Base-by-base conservation (phyloP, 37 sponge, comb jelly and placozoan species). In the Tethya wilhelma region DNA sequence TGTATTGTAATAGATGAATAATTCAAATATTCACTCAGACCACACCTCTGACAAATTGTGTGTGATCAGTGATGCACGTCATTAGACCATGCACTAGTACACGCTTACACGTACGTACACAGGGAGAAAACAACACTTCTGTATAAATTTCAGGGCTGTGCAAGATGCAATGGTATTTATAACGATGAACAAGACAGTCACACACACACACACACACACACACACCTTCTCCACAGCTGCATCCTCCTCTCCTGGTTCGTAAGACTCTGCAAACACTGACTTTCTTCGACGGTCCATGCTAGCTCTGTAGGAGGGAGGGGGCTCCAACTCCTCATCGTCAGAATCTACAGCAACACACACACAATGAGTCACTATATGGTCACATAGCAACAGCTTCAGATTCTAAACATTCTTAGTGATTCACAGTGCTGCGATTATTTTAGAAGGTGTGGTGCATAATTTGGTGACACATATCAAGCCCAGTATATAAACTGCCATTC, bases 221-320 rank as follows among this genome's bases (percentile, higher is more conserved):
- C 53, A 31, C 6, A 78, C 71, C 73, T 72, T 66, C 45, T 84
- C 85, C 31, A 80, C 81, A 26, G 67, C 58, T 8, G 56, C 85
- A 9, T 86, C 87, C 1, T 73, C 82, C 4, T 74, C 90, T 3
- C 56, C 72, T 22, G 93, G 93, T 28, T 86, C 82, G 45, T 82
- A 96, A 7, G 96, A 78, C 67, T 96, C 96, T 14, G 90, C 96
- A 80, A 86, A 93, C 19, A 96, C 95, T 56, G 88, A 87, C 78
- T 81, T 73, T 44, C 92, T 68, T 36, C 92, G 64, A 19, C 58
- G 63, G 20, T 58, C 75, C 90, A 89, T 84, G 45, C 44, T 39
- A 37, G 42, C 56, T 14, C 70, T 44, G 68, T 91, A 87, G 33
- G 69, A 72, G 11, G 53, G 69, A 38, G 92, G 88, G 0, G 71